Conservation (phyloP, 53 echinoderm and acorn worm genomes). For the Crossaster papposus region DNA sequence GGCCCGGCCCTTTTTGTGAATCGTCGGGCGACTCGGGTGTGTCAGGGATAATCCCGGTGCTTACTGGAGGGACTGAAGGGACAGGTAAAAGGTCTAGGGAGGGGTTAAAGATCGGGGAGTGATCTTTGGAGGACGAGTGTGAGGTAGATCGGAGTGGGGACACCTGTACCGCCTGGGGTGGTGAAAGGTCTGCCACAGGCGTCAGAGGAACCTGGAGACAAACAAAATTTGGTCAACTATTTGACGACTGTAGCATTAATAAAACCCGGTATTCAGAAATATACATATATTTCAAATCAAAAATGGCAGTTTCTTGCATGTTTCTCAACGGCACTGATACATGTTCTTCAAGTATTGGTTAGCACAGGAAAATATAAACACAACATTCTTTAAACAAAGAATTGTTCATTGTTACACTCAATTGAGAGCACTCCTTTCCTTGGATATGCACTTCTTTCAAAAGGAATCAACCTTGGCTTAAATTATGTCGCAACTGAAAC, state of each 20-base stretch:
- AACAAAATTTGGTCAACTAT: not conserved
- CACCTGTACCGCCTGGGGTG: not conserved
- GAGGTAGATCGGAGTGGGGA: conserved; percentile 45
- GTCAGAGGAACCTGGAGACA: conserved; percentile 1
- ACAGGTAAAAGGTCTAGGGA: not conserved
- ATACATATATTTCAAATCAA: too few species aligned
- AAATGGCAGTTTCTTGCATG: too few species aligned
- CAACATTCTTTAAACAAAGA: too few species aligned
- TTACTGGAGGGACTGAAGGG: not conserved
- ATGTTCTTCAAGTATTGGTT: too few species aligned
- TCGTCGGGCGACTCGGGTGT: conserved; percentile 42
- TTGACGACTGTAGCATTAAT: too few species aligned
- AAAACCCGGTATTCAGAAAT: too few species aligned
- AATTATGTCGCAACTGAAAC: not conserved
- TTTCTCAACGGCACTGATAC: too few species aligned
- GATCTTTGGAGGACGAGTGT: not conserved
- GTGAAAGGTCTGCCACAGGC: not conserved
- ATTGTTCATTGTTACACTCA: too few species aligned
- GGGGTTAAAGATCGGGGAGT: conserved; percentile 20
- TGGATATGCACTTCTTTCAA: too few species aligned
- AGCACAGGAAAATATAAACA: too few species aligned
- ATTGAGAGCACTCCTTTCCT: too few species aligned
- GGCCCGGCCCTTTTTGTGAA: conserved; percentile 16
- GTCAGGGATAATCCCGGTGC: conserved; percentile 8
- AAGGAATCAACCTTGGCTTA: not conserved